A percentile compares a stretch with the other conserved stretches of the same genome.
These are phyloP conservation scores for Diplolepis rosae DNA, from an alignment of 2,888 invertebrate genomes.

Conservation along the genomic window DNA sequence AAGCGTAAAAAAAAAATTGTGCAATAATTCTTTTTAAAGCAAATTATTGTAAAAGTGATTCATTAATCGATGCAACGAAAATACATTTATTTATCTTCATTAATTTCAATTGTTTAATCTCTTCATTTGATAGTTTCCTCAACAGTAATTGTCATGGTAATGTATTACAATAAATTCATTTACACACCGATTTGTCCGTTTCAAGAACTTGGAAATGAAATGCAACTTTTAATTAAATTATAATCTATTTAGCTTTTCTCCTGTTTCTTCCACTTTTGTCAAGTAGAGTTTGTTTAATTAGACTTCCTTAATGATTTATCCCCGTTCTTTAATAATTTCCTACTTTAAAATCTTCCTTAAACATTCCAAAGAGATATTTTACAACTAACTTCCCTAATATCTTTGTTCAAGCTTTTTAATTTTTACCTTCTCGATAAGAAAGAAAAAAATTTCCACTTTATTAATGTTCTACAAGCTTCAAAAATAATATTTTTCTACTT, in stretches of 20 bases:
- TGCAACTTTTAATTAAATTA: slow-evolving; percentile 15
- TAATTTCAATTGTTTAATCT: no score
- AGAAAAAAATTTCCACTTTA: neutral
- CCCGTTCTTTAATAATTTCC: neutral
- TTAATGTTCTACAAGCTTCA: neutral
- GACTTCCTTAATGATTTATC: slow-evolving; percentile 4
- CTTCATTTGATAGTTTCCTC: no score
- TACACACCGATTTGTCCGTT: neutral
- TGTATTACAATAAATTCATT: neutral
- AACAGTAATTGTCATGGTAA: neutral
- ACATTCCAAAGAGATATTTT: neutral
- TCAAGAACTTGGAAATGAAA: slow-evolving; percentile 7
- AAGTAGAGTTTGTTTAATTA: neutral
- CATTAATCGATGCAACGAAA: no score
- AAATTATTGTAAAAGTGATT: no score
- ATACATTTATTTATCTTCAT: no score
- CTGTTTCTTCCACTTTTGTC: neutral
- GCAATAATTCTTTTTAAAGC: no score
- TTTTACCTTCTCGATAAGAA: no score
- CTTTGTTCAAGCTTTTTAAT: neutral
- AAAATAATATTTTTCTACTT: neutral
- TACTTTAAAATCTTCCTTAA: neutral
- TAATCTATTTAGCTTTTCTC: slow-evolving; percentile 7
- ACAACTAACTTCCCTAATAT: no score
- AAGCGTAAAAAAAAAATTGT: no score